Base-by-base conservation (phyloP, 2,113 vertebrate genomes). In the Thamnaconus septentrionalis region DNA sequence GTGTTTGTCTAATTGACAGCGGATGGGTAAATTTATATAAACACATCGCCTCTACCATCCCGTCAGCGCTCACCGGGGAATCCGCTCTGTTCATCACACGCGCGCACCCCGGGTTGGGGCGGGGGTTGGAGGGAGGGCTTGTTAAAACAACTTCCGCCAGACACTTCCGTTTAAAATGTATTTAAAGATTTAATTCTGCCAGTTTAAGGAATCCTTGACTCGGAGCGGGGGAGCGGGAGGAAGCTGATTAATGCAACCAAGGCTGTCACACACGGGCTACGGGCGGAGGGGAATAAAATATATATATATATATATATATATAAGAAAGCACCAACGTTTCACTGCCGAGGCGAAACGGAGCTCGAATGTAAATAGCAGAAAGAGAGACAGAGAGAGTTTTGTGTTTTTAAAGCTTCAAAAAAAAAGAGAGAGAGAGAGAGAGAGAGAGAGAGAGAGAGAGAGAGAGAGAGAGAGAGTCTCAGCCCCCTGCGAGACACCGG, bases 331-430 rank as follows among this genome's bases (percentile, higher is more conserved):
- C 74, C 84, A 79, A 76, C 88, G 89, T 90, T 88, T 89, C 79
- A 85, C 82, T 66, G 81, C 76, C 72, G 8, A 84, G 83, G 88
- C 85, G 89, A 89, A 90, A 88, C 84, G 88, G 72, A 82, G 84
- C 81, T 80, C 88, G 88, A 91, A 91, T 90, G 90, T 92, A 92
- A 93, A 92, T 89, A 91, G 76, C 85, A 41, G 69, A 71, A 78
- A 82, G 80, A 85, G 73, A 79, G 80, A 87, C 64, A 81, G 81
- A 78, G 81, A 83, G 68, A 66, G 77, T 0, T 48, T 8, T 53
- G 18, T 54, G 18, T 53, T 81, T 86, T 74, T 84, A 85, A 80
- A 85, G 85, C 89, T 90, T 93, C 89, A 91, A 86, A 90, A 62
- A 31, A 92, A 93, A 92, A 89, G 91, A 75, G 83, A 41, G 67